phyloP scores from a whole-genome alignment of 2,797 vertebrate genomes.

The Megalops cyprinoides region DNA sequence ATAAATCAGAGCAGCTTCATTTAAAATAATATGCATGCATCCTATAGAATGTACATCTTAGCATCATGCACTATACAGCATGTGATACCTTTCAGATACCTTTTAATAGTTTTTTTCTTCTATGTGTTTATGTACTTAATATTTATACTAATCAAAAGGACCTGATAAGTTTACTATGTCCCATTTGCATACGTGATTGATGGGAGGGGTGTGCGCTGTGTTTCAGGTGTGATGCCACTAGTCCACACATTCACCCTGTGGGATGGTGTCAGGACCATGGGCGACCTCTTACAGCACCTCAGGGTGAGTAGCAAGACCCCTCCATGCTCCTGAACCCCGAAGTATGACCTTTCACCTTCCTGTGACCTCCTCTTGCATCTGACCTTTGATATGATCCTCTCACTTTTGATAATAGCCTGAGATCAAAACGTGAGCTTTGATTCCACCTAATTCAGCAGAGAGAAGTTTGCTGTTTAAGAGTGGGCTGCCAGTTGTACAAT shows the following conservation, averaged over 20 bases:
- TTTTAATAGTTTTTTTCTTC: neutral
- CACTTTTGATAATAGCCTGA: neutral
- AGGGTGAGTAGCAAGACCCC: slow-evolving; percentile 55
- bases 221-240: slow-evolving; percentile 86
- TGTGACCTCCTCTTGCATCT: neutral
- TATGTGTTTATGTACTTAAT: neutral
- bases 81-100: neutral
- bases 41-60: neutral
- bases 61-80: neutral
- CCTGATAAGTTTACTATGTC: neutral
- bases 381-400: no score
- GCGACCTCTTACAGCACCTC: slow-evolving; percentile 68
- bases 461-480: no score
- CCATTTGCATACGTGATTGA: neutral
- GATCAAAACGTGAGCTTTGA: no score
- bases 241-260: slow-evolving; percentile 84
- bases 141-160: neutral
- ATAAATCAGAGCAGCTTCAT: neutral
- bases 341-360: neutral
- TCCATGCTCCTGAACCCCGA: neutral
- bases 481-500: no score
- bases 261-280: slow-evolving; percentile 76
- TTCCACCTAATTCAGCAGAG: no score
- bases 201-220: slow-evolving; percentile 22
- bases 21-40: neutral